Percentiles rank a stretch among this genome's conserved stretches.
Evolutionary conservation across 2,113 vertebrate genomes (phyloP).

Genomic region (Ictidomys tridecemlineatus): DNA sequence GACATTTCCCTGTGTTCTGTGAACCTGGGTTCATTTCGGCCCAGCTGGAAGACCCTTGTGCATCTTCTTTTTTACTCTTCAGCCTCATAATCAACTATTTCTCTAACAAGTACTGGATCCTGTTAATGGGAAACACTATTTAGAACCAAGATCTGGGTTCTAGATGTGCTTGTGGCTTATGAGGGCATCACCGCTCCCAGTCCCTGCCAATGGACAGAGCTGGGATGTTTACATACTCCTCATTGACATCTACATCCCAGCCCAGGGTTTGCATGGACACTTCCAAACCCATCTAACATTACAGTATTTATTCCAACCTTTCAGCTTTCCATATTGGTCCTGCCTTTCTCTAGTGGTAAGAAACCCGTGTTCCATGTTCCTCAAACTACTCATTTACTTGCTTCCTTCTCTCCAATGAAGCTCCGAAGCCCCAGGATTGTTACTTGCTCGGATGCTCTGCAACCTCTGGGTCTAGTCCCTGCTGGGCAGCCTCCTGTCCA

Average conservation of each 20-base stretch:
- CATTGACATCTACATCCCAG: background rate
- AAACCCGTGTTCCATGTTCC: background rate
- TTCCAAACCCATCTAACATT: background rate
- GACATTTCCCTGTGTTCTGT: background rate
- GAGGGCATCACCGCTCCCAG: background rate
- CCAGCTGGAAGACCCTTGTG: background rate
- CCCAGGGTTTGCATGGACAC: background rate
- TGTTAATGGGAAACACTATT: background rate
- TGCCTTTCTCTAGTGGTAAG: background rate
- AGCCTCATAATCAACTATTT: background rate
- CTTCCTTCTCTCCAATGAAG: background rate
- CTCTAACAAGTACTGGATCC: background rate
- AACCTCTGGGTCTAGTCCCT: background rate
- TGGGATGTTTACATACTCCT: background rate
- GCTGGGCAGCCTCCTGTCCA: no score
- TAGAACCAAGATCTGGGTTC: background rate
- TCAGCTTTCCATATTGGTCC: background rate
- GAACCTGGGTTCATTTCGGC: background rate
- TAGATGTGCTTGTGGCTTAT: background rate
- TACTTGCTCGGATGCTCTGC: background rate
- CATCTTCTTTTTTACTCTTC: background rate
- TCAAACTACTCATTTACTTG: background rate
- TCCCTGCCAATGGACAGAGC: background rate
- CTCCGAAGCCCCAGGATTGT: background rate
- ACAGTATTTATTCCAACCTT: background rate